Evolutionary conservation across 2,113 vertebrate genomes (phyloP).

Genomic region (Seriola aureovittata): DNA sequence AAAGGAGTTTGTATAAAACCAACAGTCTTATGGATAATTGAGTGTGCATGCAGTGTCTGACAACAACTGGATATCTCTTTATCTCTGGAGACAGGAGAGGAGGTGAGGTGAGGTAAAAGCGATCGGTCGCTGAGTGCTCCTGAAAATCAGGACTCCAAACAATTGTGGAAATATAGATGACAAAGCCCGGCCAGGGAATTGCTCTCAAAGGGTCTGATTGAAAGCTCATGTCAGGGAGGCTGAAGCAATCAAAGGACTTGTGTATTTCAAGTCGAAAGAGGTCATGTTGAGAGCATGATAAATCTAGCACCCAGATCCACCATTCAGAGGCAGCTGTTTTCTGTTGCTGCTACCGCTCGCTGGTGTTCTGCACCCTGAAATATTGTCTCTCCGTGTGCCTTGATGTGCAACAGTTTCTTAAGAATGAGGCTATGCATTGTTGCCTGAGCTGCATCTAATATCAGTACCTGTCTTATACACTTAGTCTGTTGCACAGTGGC

Average conservation of each 20-base stretch:
- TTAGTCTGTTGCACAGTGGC: conserved; percentile 16
- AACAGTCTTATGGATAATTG: conserved; percentile 38
- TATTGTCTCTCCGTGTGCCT: conserved; percentile 36
- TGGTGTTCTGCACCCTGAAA: conserved; percentile 55
- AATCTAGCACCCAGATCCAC: conserved; percentile 66
- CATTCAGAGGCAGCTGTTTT: conserved; percentile 52
- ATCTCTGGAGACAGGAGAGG: conserved; percentile 50
- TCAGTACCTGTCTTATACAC: conserved; percentile 56
- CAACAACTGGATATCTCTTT: conserved; percentile 35
- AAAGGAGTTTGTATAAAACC: not conserved
- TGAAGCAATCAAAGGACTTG: conserved; percentile 76
- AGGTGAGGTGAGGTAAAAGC: conserved; percentile 54
- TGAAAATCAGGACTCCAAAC: conserved; percentile 76
- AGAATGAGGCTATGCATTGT: conserved; percentile 17
- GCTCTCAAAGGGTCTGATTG: conserved; percentile 76
- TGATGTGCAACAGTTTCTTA: conserved; percentile 32
- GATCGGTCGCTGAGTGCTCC: conserved; percentile 61
- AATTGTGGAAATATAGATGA: conserved; percentile 74
- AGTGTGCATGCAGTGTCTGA: conserved; percentile 43
- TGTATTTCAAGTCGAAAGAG: conserved; percentile 73
- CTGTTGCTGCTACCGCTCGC: conserved; percentile 47
- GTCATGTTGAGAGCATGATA: conserved; percentile 70
- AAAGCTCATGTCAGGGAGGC: conserved; percentile 73
- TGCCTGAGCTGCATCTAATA: conserved; percentile 32
- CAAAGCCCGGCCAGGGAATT: conserved; percentile 68